These are phyloP conservation scores for Tichodroma muraria DNA, from an alignment of 2,113 vertebrate genomes.

Conservation along the genomic window DNA sequence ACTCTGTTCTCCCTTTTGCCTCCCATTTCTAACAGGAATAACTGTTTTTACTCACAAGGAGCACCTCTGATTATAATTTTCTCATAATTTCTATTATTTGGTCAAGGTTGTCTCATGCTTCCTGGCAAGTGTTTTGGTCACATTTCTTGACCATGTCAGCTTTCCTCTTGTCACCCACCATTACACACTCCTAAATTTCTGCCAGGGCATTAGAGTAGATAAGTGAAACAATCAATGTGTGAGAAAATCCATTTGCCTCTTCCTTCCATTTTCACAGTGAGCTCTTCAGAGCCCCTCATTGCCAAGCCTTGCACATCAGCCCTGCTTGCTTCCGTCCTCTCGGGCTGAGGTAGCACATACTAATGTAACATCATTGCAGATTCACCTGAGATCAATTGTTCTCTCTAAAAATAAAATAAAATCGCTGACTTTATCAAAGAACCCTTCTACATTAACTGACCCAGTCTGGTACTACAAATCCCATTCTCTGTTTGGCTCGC, in stretches of 20 bases:
- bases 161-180: background rate
- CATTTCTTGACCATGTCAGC: background rate
- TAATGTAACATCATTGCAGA: background rate
- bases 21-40: background rate
- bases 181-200: background rate
- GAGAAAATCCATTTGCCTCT: background rate
- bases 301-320: background rate
- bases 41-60: background rate
- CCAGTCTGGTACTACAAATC: background rate
- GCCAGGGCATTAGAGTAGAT: background rate
- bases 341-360: background rate
- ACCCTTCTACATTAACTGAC: background rate
- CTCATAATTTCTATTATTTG: background rate
- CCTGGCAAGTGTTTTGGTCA: background rate
- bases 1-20: background rate
- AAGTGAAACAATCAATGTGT: background rate
- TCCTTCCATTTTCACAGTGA: background rate
- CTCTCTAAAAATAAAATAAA: conserved; percentile 32
- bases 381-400: conserved; percentile 20
- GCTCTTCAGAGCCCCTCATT: background rate
- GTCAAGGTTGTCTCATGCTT: background rate
- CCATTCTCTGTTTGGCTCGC: background rate
- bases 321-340: background rate
- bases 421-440: background rate
- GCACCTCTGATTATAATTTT: background rate